Conservation (phyloP, 2,113 vertebrate genomes). For the Ivindomyrus marchei region DNA sequence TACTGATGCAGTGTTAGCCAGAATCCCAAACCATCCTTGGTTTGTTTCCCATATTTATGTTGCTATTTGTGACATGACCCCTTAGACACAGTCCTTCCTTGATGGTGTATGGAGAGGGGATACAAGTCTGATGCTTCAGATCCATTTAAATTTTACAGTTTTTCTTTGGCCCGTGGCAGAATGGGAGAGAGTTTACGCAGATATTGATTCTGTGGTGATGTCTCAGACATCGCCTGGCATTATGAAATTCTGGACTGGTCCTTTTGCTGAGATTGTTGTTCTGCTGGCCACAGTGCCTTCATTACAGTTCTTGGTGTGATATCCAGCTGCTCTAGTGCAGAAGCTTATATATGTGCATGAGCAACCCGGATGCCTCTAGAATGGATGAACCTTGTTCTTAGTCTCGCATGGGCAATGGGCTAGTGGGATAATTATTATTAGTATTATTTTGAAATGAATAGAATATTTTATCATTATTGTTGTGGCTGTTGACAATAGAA, state of each 20-base stretch:
- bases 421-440: background rate
- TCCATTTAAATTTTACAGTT: background rate
- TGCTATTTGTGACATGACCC: background rate
- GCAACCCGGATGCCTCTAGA: background rate
- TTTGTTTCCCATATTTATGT: background rate
- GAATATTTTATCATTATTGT: background rate
- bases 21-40: background rate
- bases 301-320: background rate
- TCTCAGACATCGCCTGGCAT: background rate
- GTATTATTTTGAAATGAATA: background rate
- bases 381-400: background rate
- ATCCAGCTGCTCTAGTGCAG: background rate
- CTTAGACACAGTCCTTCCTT: background rate
- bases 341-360: background rate
- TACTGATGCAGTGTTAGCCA: background rate
- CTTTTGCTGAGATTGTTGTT: background rate
- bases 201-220: background rate
- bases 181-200: background rate
- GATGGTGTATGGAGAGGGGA: background rate
- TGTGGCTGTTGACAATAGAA: background rate
- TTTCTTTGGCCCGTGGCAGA: background rate
- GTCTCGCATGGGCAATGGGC: background rate
- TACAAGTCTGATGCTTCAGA: background rate
- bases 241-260: background rate
- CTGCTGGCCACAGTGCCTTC: background rate